phyloP scores from a whole-genome alignment of 2,888 invertebrate species.

The Alcis repandata region DNA sequence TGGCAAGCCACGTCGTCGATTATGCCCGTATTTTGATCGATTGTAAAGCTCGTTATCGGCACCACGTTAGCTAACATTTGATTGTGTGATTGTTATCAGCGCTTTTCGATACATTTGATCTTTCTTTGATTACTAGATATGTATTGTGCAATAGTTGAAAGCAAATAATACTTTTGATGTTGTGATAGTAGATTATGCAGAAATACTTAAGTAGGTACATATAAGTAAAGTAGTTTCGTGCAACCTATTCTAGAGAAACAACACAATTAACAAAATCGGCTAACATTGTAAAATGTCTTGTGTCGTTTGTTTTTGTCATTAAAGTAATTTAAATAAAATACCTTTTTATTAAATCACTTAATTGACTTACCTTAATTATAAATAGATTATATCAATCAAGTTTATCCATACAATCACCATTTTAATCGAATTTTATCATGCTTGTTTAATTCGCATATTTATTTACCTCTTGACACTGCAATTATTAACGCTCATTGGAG shows the following conservation, averaged over 20 bases:
- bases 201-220: no score
- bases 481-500: conserved; percentile 16
- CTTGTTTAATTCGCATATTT: conserved; percentile 10
- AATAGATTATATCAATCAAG: background rate
- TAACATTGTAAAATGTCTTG: no score
- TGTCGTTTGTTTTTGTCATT: no score
- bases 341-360: background rate
- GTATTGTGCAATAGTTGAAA: conserved; percentile 12
- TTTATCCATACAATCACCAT: background rate
- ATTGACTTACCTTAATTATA: background rate
- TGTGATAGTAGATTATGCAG: no score
- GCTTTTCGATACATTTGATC: conserved; percentile 21
- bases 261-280: no score
- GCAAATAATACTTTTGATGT: no score
- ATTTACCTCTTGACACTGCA: conserved; percentile 12
- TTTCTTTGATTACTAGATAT: conserved; percentile 6
- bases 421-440: conserved; percentile 9
- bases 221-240: no score
- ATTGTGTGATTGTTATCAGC: conserved; percentile 28
- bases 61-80: conserved; percentile 21
- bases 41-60: conserved; percentile 44
- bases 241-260: no score
- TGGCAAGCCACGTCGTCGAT: conserved; percentile 48
- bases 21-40: conserved; percentile 42
- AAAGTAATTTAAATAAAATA: background rate